These are phyloP conservation scores for Melangyna quadrimaculata DNA, from an alignment of 2,888 invertebrate genomes.

Conservation along the genomic window DNA sequence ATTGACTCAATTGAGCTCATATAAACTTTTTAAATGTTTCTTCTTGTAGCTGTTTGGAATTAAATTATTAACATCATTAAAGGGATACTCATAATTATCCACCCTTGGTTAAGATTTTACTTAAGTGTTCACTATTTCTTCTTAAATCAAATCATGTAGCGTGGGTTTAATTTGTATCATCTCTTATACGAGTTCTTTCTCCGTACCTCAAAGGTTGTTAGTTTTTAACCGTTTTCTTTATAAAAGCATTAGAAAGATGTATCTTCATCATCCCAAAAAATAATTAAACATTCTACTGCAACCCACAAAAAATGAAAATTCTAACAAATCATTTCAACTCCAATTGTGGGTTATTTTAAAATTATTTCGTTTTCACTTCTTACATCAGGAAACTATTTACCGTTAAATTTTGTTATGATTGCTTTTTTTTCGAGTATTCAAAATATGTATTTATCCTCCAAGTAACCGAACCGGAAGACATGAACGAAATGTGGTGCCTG, in stretches of 20 bases:
- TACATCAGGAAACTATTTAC: not conserved
- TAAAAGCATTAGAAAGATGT: too few relatives aligned
- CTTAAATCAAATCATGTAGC: too few relatives aligned
- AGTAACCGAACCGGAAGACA: conserved; percentile 27
- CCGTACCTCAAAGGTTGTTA: too few relatives aligned
- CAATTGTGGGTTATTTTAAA: too few relatives aligned
- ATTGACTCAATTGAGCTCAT: conserved; percentile 8
- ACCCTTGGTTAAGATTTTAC: not conserved
- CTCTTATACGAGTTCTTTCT: too few relatives aligned
- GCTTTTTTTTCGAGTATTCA: conserved; percentile 22
- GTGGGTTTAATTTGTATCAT: too few relatives aligned
- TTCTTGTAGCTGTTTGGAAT: not conserved
- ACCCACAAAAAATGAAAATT: too few relatives aligned
- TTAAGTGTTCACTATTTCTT: not conserved
- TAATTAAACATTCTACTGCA: too few relatives aligned
- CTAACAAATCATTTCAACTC: too few relatives aligned
- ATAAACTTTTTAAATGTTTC: not conserved
- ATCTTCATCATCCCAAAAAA: too few relatives aligned
- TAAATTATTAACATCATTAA: not conserved
- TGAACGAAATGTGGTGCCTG: not conserved
- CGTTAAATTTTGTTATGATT: conserved; percentile 14
- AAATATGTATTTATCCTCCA: not conserved
- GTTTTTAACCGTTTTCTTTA: too few relatives aligned
- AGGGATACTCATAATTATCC: not conserved
- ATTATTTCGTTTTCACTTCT: not conserved